A percentile compares a stretch with the other conserved stretches of the same genome.
Conservation (phyloP, 2,888 invertebrate genomes). For the Deilephila porcellus region DNA sequence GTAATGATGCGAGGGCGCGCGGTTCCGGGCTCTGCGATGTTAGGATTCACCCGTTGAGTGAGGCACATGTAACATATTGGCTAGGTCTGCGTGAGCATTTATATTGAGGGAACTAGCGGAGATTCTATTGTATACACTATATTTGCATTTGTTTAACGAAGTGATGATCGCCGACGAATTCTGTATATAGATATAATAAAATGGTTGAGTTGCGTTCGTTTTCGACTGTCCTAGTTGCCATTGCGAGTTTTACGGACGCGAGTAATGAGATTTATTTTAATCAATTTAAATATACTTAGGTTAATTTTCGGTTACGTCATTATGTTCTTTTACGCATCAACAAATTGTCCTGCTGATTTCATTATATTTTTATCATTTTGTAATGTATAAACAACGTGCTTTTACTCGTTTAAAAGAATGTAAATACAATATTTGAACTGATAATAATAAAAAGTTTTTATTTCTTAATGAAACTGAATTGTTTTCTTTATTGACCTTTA, state of each 20-base stretch:
- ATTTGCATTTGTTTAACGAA: slow-evolving; percentile 64
- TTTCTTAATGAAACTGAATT: slow-evolving; percentile 74
- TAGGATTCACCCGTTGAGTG: slow-evolving; percentile 79
- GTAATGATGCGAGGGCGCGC: slow-evolving; percentile 27
- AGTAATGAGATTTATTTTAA: slow-evolving; percentile 68
- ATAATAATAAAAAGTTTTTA: slow-evolving; percentile 85
- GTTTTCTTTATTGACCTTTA: slow-evolving; percentile 24
- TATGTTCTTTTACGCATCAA: slow-evolving; percentile 66
- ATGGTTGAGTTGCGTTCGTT: slow-evolving; percentile 20
- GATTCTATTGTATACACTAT: slow-evolving; percentile 61
- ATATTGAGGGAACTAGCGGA: slow-evolving; percentile 45
- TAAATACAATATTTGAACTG: slow-evolving; percentile 86
- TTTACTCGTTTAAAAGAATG: slow-evolving; percentile 83
- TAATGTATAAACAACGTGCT: slow-evolving; percentile 81
- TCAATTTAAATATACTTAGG: slow-evolving; percentile 53
- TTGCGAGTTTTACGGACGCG: slow-evolving; percentile 44
- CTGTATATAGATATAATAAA: slow-evolving; percentile 26
- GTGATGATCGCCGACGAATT: slow-evolving; percentile 37
- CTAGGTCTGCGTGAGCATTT: slow-evolving; percentile 31
- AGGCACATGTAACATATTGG: slow-evolving; percentile 62
- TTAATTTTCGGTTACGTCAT: slow-evolving; percentile 36
- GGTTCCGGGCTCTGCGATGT: slow-evolving; percentile 12
- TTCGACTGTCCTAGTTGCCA: slow-evolving; percentile 60
- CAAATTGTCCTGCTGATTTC: slow-evolving; percentile 58
- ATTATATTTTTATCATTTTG: slow-evolving; percentile 63